These are phyloP conservation scores for Girardinichthys multiradiatus DNA, from an alignment of 2,113 vertebrate species.

Conservation along the genomic window DNA sequence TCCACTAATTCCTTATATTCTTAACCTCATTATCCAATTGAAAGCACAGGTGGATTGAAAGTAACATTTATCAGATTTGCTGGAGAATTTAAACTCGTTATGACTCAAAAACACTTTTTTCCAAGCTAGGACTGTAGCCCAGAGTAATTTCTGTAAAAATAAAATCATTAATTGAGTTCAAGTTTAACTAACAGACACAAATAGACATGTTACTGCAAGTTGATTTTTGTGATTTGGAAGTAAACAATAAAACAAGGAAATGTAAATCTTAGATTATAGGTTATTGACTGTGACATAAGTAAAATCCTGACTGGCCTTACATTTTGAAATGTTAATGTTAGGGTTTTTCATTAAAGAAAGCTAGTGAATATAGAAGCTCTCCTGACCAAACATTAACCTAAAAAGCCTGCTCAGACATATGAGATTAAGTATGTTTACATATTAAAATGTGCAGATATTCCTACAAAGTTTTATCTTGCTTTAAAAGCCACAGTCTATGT, in stretches of 20 bases:
- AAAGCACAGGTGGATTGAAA: slow-evolving; percentile 20
- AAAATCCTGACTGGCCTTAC: not conserved
- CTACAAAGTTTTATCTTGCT: not conserved
- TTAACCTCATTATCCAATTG: slow-evolving; percentile 48
- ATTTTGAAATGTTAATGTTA: not conserved
- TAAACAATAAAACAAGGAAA: not conserved
- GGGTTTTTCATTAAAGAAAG: too few relatives aligned
- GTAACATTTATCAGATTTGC: slow-evolving; percentile 14
- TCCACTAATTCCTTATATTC: slow-evolving; percentile 28
- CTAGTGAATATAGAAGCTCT: not conserved
- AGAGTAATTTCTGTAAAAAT: not conserved
- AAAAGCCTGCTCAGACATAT: not conserved
- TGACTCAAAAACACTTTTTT: not conserved
- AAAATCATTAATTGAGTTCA: not conserved
- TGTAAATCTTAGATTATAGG: too few relatives aligned
- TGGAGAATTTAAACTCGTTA: not conserved
- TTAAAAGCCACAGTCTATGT: not conserved
- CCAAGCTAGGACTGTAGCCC: not conserved
- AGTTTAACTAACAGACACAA: not conserved
- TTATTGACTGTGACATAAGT: not conserved
- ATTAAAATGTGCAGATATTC: not conserved
- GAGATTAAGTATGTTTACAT: not conserved
- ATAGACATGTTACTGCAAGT: not conserved
- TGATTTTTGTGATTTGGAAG: not conserved
- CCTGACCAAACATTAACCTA: not conserved